Conservation (phyloP, 2,113 vertebrate species). For the Terrapene triunguis region DNA sequence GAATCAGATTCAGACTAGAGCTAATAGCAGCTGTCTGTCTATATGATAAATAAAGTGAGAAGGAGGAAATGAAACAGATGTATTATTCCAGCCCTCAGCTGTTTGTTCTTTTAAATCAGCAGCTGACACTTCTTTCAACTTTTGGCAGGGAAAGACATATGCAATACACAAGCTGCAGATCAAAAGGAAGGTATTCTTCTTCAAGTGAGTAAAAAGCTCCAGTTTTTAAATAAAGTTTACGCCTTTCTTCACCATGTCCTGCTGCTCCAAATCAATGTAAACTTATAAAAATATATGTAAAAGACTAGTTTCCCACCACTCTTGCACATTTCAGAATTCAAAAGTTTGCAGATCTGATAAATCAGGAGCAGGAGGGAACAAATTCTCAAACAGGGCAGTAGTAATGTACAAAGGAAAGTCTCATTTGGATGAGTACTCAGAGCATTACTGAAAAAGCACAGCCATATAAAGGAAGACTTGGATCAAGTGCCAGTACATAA, state of each 20-base stretch:
- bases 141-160: constrained; percentile 29
- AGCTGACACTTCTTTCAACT: constrained; percentile 38
- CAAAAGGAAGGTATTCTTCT: background rate
- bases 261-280: background rate
- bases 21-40: background rate
- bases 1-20: background rate
- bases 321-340: background rate
- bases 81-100: background rate
- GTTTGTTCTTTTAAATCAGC: background rate
- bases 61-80: background rate
- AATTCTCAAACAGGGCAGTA: background rate
- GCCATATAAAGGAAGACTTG: constrained; percentile 1
- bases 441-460: constrained; percentile 11
- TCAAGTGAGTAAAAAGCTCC: background rate
- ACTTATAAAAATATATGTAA: background rate
- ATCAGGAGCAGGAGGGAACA: constrained; percentile 1
- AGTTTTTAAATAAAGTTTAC: background rate
- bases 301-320: background rate
- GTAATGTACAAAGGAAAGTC: background rate
- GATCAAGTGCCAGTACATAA: background rate
- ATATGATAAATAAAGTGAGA: background rate
- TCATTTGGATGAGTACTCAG: constrained; percentile 33
- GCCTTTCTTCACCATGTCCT: background rate
- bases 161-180: constrained; percentile 42
- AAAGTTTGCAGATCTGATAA: background rate